phyloP scores from a whole-genome alignment of 2,113 vertebrate species.

The Xiphophorus hellerii region DNA sequence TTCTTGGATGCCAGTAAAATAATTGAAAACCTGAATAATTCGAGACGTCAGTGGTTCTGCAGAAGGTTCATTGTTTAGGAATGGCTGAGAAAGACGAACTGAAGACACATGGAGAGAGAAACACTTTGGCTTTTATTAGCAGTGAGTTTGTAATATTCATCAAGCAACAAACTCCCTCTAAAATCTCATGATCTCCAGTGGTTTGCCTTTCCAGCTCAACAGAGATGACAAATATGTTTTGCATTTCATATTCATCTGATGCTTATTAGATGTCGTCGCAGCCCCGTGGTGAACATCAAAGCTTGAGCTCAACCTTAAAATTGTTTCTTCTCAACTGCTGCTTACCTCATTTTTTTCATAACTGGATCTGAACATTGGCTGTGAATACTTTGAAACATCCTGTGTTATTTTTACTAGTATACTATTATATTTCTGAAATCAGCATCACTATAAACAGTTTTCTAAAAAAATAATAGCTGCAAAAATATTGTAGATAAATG shows the following conservation, averaged over 20 bases:
- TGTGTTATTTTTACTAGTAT: neutral
- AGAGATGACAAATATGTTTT: neutral
- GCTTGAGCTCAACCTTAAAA: neutral
- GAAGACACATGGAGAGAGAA: neutral
- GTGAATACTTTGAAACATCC: neutral
- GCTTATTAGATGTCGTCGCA: neutral
- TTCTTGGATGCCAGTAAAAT: neutral
- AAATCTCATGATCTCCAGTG: neutral
- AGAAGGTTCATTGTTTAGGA: neutral
- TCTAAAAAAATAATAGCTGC: too few species aligned
- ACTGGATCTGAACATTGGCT: neutral
- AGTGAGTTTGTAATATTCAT: neutral
- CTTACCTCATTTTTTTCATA: neutral
- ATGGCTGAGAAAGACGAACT: neutral
- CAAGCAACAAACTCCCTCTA: neutral
- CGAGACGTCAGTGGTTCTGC: neutral
- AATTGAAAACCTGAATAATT: neutral
- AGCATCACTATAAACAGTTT: too few species aligned
- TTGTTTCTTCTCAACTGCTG: neutral
- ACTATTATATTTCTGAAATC: neutral
- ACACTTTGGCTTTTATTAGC: too few species aligned
- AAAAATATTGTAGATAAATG: too few species aligned
- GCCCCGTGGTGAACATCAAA: neutral
- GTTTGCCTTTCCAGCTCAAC: neutral
- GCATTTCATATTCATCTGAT: neutral